These are phyloP conservation scores for Arctia plantaginis DNA, from an alignment of 2,888 invertebrate genomes.

Conservation along the genomic window DNA sequence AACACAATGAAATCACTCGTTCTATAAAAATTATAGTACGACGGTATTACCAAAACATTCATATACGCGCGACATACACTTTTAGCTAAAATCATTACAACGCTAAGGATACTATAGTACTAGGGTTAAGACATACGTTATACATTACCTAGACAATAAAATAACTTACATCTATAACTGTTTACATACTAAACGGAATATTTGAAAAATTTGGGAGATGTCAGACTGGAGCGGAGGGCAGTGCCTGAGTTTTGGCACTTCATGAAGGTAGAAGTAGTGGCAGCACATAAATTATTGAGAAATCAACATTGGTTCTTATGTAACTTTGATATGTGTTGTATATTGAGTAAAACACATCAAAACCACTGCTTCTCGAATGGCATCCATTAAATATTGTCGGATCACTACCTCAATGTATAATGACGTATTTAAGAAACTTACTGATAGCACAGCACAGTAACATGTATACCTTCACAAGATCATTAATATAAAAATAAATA, in stretches of 20 bases:
- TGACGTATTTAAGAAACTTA: slow-evolving; percentile 28
- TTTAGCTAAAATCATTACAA: slow-evolving; percentile 75
- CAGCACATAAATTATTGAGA: slow-evolving; percentile 28
- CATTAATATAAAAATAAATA: slow-evolving; percentile 67
- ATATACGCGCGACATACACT: slow-evolving; percentile 82
- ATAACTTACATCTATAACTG: slow-evolving; percentile 82
- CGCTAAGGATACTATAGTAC: slow-evolving; percentile 70
- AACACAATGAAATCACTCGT: slow-evolving; percentile 65
- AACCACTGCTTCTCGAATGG: slow-evolving; percentile 27
- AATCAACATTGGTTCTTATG: slow-evolving; percentile 24
- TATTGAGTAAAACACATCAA: slow-evolving; percentile 38
- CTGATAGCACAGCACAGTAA: slow-evolving; percentile 34
- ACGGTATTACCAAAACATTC: slow-evolving; percentile 66
- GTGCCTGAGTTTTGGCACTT: slow-evolving; percentile 74
- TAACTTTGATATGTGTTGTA: slow-evolving; percentile 52
- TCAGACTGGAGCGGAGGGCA: slow-evolving; percentile 63
- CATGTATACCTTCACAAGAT: slow-evolving; percentile 41
- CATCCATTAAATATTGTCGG: slow-evolving; percentile 54
- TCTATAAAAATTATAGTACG: slow-evolving; percentile 48
- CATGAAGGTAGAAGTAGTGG: slow-evolving; percentile 19
- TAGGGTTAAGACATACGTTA: slow-evolving; percentile 83
- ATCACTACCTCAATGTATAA: slow-evolving; percentile 40
- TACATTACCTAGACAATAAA: slow-evolving; percentile 80
- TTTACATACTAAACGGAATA: slow-evolving; percentile 80
- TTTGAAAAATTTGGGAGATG: slow-evolving; percentile 62